Evolutionary conservation across 1,140 invertebrate species (phyloP), one percentile per base, ranked within the genome.

Genomic region (Formica selysi): DNA sequence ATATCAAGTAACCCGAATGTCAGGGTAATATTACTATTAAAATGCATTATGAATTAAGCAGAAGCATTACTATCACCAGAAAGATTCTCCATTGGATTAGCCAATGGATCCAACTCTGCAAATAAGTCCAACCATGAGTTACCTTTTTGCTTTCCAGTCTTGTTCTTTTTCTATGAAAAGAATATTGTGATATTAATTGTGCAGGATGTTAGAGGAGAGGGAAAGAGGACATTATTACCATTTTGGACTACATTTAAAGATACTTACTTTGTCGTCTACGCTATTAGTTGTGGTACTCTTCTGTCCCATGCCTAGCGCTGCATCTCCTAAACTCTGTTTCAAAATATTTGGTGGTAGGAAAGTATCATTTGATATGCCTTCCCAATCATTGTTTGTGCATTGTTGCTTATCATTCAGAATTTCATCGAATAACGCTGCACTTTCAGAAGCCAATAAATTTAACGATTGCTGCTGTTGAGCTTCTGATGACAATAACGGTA

Each of bases 61-160:
- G 93, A 92, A 81, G 94, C 93, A 65, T 94, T 94, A 59, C 89
- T 93, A 54, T 93, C 91, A 85, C 90, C 93, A 6, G 87, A 90
- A 36, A 94, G 84, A 89, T 86, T 92, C 44, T 95, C 94, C 86
- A 95, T 89, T 13, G 93, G 90, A 80, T 94, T 98, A 19, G 98
- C 97, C 6, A 99, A 95, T 8, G 98, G 98, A 96, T 99, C 98
- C 51, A 99, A 93, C 94, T 99, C 98, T 54, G 98, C 98, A 96
- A 99, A 99, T 38, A 99, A 95, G 94, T 98, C 98, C 89, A 98
- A 97, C 98, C 98, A 99, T 7, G 94, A 92, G 44, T 92, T 94
- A 78, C 91, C 94, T 73, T 94, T 93, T 59, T 90, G 89, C 86
- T 94, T 94, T 59, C 90, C 91, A 57, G 64, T 85, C 84, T 93